A percentile compares a stretch with the other conserved stretches of the same genome.
phyloP scores from a whole-genome alignment of 2,888 invertebrate species.

The Ditula angustiorana region DNA sequence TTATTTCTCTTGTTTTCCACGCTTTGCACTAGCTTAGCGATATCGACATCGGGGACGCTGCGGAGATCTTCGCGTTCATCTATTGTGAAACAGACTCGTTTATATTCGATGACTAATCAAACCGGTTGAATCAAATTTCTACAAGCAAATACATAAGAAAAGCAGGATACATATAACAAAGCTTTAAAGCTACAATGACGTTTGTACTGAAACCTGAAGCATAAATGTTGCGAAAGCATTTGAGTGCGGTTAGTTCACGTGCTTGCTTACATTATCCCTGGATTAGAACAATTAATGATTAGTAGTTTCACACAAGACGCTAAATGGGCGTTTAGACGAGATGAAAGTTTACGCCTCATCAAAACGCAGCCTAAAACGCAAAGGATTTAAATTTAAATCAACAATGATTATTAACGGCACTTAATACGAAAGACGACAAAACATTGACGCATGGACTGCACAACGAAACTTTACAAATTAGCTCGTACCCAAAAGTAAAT shows the following conservation, averaged over 20 bases:
- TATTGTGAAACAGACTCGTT: conserved; percentile 45
- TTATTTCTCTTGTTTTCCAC: conserved; percentile 70
- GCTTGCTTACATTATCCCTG: background rate
- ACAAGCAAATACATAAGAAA: background rate
- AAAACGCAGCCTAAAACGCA: background rate
- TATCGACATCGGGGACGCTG: conserved; percentile 77
- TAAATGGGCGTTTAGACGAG: too few relatives aligned
- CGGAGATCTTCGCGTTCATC: conserved; percentile 81
- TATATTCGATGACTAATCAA: background rate
- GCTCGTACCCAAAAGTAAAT: conserved; percentile 85
- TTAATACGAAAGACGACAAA: background rate
- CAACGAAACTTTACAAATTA: background rate
- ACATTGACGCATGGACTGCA: conserved; percentile 1
- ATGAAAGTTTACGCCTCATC: too few relatives aligned
- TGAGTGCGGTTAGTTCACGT: background rate
- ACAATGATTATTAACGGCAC: background rate
- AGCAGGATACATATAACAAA: background rate
- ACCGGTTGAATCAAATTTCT: background rate
- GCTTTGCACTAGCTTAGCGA: conserved; percentile 74
- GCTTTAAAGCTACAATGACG: background rate
- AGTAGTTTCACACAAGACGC: background rate
- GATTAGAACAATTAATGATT: background rate
- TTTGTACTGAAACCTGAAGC: background rate
- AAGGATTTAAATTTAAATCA: background rate
- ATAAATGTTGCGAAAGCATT: background rate